Base-by-base conservation (phyloP, 2,888 invertebrate genomes). In the Notodonta dromedarius region DNA sequence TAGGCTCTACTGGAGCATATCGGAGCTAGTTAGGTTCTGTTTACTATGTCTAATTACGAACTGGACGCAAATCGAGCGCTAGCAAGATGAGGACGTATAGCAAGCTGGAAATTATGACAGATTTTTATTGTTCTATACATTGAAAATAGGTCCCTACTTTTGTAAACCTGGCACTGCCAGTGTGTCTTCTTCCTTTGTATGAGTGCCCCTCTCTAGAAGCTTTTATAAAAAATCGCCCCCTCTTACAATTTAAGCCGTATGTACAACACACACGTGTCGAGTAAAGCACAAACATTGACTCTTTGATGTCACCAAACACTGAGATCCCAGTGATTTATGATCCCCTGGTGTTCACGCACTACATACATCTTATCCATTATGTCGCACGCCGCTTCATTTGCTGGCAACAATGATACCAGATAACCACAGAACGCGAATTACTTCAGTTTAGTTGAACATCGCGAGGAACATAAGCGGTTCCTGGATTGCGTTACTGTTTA, bases 271-370 rank as follows among this genome's bases (percentile, higher is more conserved):
- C 55, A 39, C 60, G 24, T 65, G 58, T 56, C 51, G 56, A 24
- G 14, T 55, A 24, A 40, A 53, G 46, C 70, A 59, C 61, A 53
- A 70, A 70, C 67, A 57, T 61, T 32, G 58, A 52, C 60, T 59
- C 50, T 63, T 61, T 61, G 65, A 60, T 60, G 69, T 66, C 60
- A 57, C 44, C 60, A 24, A 57, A 52, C 55, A 39, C 50, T 50
- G 56, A 57, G 62, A 52, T 42, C 42, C 53, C 35, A 44, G 56
- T 63, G 63, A 60, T 65, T 69, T 65, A 65, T 58, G 62, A 69
- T 59, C 66, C 35, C 44, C 48, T 57, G 16, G 55, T 51, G 44
- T 58, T 61, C 58, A 58, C 61, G 51, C 61, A 58, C 55, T 48
- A 56, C 58, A 56, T 61, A 53, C 56, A 52, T 52, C 52, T 46